Conservation (phyloP, 92 coral and sea anemone genomes). For the Diadumene lineata region DNA sequence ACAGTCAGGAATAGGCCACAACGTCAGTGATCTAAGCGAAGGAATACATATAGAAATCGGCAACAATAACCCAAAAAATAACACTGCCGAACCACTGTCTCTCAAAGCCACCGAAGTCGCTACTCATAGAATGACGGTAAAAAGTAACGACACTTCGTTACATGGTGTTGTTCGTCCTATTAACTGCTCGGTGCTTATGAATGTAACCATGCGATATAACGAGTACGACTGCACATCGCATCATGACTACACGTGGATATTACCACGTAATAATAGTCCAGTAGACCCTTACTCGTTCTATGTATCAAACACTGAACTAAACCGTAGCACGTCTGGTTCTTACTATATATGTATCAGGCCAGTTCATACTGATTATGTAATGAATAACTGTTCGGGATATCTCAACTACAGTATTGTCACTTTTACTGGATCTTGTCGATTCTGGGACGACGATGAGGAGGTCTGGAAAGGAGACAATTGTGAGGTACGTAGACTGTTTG, state of each 20-base stretch:
- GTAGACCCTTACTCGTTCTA: conserved; percentile 53
- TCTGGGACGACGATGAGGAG: conserved; percentile 57
- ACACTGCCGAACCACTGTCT: not conserved
- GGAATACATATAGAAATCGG: conserved; percentile 64
- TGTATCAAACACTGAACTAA: conserved; percentile 74
- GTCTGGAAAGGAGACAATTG: conserved; percentile 68
- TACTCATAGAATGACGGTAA: conserved; percentile 50
- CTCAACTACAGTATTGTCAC: conserved; percentile 57
- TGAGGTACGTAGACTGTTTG: conserved; percentile 48
- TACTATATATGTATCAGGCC: conserved; percentile 40
- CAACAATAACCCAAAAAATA: conserved; percentile 26
- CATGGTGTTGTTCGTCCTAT: conserved; percentile 64
- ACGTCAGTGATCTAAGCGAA: conserved; percentile 38
- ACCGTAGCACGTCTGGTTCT: conserved; percentile 59
- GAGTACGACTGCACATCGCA: conserved; percentile 41
- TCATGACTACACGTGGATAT: conserved; percentile 67
- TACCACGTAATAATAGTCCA: conserved; percentile 41
- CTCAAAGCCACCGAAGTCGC: conserved; percentile 27
- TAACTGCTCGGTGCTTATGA: conserved; percentile 55
- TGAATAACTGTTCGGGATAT: conserved; percentile 20
- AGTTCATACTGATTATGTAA: conserved; percentile 6
- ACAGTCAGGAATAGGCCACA: conserved; percentile 51
- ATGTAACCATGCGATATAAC: conserved; percentile 48
- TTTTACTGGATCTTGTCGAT: conserved; percentile 54
- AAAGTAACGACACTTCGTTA: conserved; percentile 55